Evolutionary conservation across 1,140 invertebrate species (phyloP).

Genomic region (Drosophila erecta): DNA sequence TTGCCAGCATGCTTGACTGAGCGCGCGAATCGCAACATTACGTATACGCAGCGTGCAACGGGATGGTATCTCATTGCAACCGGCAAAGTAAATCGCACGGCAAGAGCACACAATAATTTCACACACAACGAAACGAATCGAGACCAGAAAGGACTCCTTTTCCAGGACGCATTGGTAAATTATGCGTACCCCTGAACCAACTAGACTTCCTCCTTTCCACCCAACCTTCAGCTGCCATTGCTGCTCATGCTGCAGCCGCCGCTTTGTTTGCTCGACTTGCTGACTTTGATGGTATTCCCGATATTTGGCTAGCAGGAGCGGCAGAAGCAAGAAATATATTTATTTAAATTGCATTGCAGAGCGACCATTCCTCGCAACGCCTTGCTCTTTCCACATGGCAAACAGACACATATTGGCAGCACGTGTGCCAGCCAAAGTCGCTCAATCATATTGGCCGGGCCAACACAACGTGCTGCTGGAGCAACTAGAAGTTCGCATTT

Average conservation of each 20-base stretch:
- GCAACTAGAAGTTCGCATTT: slow-evolving; percentile 20
- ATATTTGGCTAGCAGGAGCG: slow-evolving; percentile 41
- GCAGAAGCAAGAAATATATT: slow-evolving; percentile 64
- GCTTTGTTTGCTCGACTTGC: slow-evolving; percentile 68
- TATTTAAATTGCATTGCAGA: slow-evolving; percentile 73
- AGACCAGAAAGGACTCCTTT: slow-evolving; percentile 11
- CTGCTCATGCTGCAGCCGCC: slow-evolving; percentile 18
- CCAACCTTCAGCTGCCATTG: not conserved
- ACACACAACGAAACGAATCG: slow-evolving; percentile 28
- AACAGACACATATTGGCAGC: slow-evolving; percentile 63
- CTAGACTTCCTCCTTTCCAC: slow-evolving; percentile 11
- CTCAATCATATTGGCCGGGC: slow-evolving; percentile 72
- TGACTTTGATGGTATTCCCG: slow-evolving; percentile 52
- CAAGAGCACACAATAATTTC: slow-evolving; percentile 69
- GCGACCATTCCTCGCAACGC: slow-evolving; percentile 46
- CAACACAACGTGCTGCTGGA: slow-evolving; percentile 34
- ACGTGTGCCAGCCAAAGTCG: slow-evolving; percentile 51
- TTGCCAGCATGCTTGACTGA: slow-evolving; percentile 61
- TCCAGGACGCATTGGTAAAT: slow-evolving; percentile 56
- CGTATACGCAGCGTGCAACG: slow-evolving; percentile 69
- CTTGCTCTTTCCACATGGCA: slow-evolving; percentile 51
- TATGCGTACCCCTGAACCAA: slow-evolving; percentile 57
- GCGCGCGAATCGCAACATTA: slow-evolving; percentile 44
- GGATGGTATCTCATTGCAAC: slow-evolving; percentile 65
- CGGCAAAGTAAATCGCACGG: slow-evolving; percentile 72